phyloP scores from a whole-genome alignment of 1,140 invertebrate species.

The Aplysia californica region DNA sequence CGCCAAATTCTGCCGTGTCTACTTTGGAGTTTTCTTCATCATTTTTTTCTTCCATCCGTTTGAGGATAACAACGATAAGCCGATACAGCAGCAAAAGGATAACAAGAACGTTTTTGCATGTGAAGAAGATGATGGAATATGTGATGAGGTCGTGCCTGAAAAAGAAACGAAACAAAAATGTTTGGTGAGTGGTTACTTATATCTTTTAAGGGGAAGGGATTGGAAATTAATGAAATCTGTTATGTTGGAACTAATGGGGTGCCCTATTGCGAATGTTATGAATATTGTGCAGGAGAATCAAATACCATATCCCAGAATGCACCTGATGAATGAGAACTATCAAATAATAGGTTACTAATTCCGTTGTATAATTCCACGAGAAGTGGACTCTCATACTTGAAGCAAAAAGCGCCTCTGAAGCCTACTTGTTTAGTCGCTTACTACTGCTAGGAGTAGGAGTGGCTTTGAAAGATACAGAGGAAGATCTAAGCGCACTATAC shows the following conservation, averaged over 20 bases:
- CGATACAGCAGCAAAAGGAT: slow-evolving; percentile 73
- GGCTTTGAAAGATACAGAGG: no score
- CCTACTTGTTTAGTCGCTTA: no score
- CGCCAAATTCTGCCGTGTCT: no score
- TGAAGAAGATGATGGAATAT: slow-evolving; percentile 91
- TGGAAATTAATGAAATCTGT: neutral
- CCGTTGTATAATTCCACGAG: no score
- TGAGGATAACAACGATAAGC: slow-evolving; percentile 33
- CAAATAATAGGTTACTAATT: no score
- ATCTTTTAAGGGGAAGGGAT: neutral
- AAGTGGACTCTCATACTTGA: no score
- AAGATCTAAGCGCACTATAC: no score
- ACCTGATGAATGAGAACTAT: neutral
- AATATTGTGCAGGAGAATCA: neutral
- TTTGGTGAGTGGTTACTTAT: slow-evolving; percentile 74
- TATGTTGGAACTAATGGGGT: neutral
- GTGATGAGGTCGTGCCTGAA: slow-evolving; percentile 86
- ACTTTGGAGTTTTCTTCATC: no score
- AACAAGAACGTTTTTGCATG: slow-evolving; percentile 86
- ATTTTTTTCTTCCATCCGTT: no score
- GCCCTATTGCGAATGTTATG: neutral
- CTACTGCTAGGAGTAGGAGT: no score
- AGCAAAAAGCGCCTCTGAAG: no score
- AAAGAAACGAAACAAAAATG: slow-evolving; percentile 83
- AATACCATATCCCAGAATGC: neutral